These are phyloP conservation scores for Saxidomus purpurata DNA, from an alignment of 1,140 invertebrate species.

Conservation along the genomic window DNA sequence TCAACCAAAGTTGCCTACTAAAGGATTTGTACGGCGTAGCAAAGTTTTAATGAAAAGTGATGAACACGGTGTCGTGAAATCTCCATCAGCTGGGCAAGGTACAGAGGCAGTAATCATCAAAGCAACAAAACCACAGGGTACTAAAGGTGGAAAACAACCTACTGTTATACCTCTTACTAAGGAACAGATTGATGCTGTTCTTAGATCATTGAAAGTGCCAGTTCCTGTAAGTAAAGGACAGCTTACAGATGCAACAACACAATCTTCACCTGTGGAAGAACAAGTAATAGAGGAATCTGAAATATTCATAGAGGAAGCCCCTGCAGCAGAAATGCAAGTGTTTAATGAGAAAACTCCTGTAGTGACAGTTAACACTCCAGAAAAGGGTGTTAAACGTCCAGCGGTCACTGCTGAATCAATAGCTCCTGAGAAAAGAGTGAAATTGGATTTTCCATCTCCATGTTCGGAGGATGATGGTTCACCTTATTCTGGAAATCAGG, in stretches of 20 bases:
- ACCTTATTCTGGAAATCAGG: not conserved
- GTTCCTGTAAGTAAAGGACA: conserved; percentile 72
- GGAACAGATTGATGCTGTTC: conserved; percentile 80
- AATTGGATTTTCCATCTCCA: conserved; percentile 74
- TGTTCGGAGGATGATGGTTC: conserved; percentile 70
- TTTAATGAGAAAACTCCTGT: conserved; percentile 57
- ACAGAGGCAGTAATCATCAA: conserved; percentile 72
- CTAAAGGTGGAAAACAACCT: conserved; percentile 66
- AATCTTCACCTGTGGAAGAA: conserved; percentile 50
- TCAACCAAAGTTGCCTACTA: conserved; percentile 49
- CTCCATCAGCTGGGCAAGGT: not conserved
- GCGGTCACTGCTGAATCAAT: not conserved
- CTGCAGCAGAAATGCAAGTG: conserved; percentile 44
- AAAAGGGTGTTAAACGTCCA: conserved; percentile 51
- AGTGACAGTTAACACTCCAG: conserved; percentile 58
- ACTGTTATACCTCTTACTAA: conserved; percentile 78
- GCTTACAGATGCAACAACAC: conserved; percentile 67
- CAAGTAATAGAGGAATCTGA: conserved; percentile 3
- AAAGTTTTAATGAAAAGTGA: conserved; percentile 25
- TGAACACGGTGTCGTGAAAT: not conserved
- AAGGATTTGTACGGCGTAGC: conserved; percentile 51
- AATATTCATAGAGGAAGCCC: conserved; percentile 10
- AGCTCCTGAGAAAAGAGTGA: conserved; percentile 67
- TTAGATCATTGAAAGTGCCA: conserved; percentile 80
- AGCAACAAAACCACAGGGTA: conserved; percentile 56